These are phyloP conservation scores for Noctua pronuba DNA, from an alignment of 2,888 invertebrate species.

Conservation along the genomic window DNA sequence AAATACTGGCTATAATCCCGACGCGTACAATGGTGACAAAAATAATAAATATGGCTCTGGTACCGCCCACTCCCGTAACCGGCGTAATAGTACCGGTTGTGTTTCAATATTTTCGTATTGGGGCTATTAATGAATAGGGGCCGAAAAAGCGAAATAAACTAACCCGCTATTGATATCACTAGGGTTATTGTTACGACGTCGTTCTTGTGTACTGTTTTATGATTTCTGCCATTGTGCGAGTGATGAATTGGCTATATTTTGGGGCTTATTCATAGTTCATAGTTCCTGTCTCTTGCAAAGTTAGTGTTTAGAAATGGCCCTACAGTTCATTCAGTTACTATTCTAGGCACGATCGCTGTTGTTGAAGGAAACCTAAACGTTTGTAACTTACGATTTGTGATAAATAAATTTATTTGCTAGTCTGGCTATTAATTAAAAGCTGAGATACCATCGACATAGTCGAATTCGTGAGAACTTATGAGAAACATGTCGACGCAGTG, in stretches of 20 bases:
- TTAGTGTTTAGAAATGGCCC: neutral
- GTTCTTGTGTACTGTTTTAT: constrained; percentile 63
- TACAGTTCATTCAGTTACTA: neutral
- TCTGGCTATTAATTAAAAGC: constrained; percentile 5
- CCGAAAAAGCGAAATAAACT: constrained; percentile 81
- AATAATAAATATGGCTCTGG: constrained; percentile 88
- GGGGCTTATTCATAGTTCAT: constrained; percentile 39
- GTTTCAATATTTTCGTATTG: constrained; percentile 87
- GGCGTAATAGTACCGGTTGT: constrained; percentile 72
- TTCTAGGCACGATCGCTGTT: neutral
- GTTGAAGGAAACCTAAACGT: neutral
- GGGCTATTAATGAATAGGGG: constrained; percentile 83
- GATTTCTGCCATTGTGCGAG: constrained; percentile 57
- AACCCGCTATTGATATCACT: constrained; percentile 82
- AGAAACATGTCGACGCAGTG: constrained; percentile 2
- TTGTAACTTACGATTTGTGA: neutral
- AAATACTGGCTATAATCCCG: constrained; percentile 88
- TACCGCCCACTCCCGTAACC: constrained; percentile 82
- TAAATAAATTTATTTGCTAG: constrained; percentile 25
- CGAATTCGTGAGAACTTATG: constrained; percentile 43
- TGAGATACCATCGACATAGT: constrained; percentile 27
- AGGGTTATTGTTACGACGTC: constrained; percentile 59
- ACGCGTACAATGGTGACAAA: constrained; percentile 88
- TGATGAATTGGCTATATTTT: constrained; percentile 62
- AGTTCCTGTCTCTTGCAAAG: constrained; percentile 17